Evolutionary conservation across 2,888 invertebrate genomes (phyloP), one percentile per base, ranked within the genome.

Genomic region (Philaethria dido): DNA sequence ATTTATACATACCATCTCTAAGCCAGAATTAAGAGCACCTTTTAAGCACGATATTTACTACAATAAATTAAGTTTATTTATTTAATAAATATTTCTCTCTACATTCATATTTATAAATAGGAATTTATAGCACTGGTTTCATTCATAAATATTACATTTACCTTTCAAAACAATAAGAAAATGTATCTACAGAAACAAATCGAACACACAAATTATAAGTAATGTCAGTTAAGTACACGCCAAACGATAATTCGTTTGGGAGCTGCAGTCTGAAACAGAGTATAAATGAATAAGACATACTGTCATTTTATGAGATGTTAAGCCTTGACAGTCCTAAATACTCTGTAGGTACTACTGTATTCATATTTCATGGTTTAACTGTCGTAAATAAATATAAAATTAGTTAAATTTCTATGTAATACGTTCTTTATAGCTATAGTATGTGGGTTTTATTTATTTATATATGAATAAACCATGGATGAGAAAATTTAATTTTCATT

Each of bases 101-200:
- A n/a, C 13, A 39, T 48, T 22, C n/a, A 36, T 22, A 0, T 29
- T 25, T 57, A 18, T 29, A 25, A 47, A 57, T 16, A 57, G 16
- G 14, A 33, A 29, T 22, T 57, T 25, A 25, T 36, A 47, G 45
- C 45, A 64, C 48, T 48, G 18, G 22, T 64, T 64, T 64, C n/a
- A 64, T 57, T 64, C 57, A 64, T 57, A 64, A 57, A 47, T 44
- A 48, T 9, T 14, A 36, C 2, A 16, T 18, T 8, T 45, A 42
- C 22, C 22, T 14, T 22, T n/a, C 22, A 22, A 57, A 57, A 47
- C 47, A 25, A 16, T 39, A 47, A 33, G 8, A 11, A 63, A 48
- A 64, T n/a, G n/a, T 33, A 25, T 55, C 18, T n/a, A 47, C 16
- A 39, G 16, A 45, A 36, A 55, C 20, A 48, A 47, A 36, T 33